Conservation (phyloP, 2,113 vertebrate species). For the Alouatta palliata region DNA sequence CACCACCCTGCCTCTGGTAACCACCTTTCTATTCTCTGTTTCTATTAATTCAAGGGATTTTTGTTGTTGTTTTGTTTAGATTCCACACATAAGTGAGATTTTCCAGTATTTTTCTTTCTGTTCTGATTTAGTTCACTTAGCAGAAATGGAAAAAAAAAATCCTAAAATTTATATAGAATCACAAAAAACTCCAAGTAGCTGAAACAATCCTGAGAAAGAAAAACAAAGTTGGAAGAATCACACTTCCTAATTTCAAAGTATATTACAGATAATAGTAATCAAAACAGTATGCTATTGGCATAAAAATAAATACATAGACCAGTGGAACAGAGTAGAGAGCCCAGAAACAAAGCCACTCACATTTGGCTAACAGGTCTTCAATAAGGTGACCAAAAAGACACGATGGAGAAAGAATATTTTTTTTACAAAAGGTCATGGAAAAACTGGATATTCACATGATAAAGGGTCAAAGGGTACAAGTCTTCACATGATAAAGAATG, state of each 20-base stretch:
- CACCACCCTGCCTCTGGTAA: not conserved
- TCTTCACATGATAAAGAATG: not conserved
- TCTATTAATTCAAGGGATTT: not conserved
- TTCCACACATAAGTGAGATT: not conserved
- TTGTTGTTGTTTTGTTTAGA: not conserved
- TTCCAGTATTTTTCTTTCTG: not conserved
- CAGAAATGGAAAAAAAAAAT: not conserved
- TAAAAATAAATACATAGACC: not conserved
- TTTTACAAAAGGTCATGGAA: not conserved
- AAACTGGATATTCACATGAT: not conserved
- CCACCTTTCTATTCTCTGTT: not conserved
- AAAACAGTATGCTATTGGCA: not conserved
- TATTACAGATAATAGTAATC: not conserved
- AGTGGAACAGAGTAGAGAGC: not conserved
- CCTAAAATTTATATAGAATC: not conserved
- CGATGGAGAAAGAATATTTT: not conserved
- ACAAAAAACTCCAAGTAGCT: not conserved
- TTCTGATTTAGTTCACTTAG: not conserved
- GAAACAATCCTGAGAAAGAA: not conserved
- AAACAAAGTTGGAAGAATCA: not conserved
- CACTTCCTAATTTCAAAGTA: not conserved
- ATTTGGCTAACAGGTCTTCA: not conserved
- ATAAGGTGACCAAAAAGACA: not conserved
- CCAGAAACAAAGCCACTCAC: not conserved
- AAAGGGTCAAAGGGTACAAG: too few relatives aligned